Conservation (phyloP, 1,140 invertebrate species). For the Eriosoma lanigerum region DNA sequence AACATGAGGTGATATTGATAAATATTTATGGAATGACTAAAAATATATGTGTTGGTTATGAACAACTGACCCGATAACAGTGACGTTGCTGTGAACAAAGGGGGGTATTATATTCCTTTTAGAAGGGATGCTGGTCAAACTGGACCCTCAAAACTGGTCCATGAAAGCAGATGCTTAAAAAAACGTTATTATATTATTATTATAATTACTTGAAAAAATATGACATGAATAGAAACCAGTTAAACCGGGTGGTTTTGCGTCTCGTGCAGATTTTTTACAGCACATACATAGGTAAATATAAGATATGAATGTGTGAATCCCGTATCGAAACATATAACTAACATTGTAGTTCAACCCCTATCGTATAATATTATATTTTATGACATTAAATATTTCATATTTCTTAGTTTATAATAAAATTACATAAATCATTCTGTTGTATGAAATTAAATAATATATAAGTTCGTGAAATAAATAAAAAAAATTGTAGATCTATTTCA, state of each 20-base stretch:
- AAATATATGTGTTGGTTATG: neutral
- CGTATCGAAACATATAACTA: neutral
- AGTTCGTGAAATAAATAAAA: too few species aligned
- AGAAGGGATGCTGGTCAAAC: slow-evolving; percentile 51
- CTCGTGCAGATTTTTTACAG: neutral
- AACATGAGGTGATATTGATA: too few species aligned
- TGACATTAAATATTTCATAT: neutral
- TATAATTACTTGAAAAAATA: slow-evolving; percentile 21
- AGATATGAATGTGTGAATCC: neutral
- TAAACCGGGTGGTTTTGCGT: slow-evolving; percentile 33
- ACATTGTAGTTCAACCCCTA: neutral
- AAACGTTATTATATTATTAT: slow-evolving; percentile 45
- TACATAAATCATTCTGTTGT: too few species aligned
- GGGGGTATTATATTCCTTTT: neutral
- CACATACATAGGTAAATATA: too few species aligned
- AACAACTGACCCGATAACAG: neutral
- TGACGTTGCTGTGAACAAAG: neutral
- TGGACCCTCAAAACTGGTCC: slow-evolving; percentile 49
- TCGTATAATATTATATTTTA: too few species aligned
- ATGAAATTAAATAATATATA: too few species aligned
- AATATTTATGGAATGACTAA: too few species aligned
- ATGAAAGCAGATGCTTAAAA: slow-evolving; percentile 40
- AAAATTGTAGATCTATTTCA: too few species aligned
- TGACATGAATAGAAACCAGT: slow-evolving; percentile 46
- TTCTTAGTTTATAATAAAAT: neutral